phyloP scores from a whole-genome alignment of 2,113 vertebrate species.

The Ursus arctos region DNA sequence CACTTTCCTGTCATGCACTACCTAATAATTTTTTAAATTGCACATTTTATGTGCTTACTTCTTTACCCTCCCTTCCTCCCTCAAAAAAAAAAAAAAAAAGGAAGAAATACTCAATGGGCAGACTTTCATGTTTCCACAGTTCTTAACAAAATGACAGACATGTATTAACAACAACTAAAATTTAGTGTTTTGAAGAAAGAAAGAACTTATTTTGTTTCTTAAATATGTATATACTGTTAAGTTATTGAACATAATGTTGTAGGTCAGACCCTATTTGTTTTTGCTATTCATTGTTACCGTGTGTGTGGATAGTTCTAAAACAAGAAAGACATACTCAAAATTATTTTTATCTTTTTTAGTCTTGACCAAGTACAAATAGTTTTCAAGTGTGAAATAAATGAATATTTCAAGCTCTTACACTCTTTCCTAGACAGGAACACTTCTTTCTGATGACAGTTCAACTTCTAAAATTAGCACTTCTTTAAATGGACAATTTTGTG shows the following conservation, averaged over 20 bases:
- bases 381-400: conserved; percentile 22
- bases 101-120: background rate
- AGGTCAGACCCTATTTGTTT: background rate
- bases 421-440: background rate
- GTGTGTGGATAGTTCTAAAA: background rate
- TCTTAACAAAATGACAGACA: background rate
- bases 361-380: background rate
- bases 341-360: conserved; percentile 10
- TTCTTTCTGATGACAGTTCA: background rate
- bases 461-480: conserved; percentile 12
- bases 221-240: background rate
- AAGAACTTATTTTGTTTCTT: background rate
- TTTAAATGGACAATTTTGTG: background rate
- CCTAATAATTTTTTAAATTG: background rate
- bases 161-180: background rate
- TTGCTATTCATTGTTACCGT: background rate
- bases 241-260: background rate
- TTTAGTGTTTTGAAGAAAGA: background rate
- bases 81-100: background rate
- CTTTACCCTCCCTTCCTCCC: background rate
- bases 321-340: background rate
- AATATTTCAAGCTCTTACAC: background rate
- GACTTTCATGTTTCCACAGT: background rate
- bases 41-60: background rate
- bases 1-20: background rate